Evolutionary conservation across 2,888 invertebrate species (phyloP).

Genomic region (Flexamia atlantica): DNA sequence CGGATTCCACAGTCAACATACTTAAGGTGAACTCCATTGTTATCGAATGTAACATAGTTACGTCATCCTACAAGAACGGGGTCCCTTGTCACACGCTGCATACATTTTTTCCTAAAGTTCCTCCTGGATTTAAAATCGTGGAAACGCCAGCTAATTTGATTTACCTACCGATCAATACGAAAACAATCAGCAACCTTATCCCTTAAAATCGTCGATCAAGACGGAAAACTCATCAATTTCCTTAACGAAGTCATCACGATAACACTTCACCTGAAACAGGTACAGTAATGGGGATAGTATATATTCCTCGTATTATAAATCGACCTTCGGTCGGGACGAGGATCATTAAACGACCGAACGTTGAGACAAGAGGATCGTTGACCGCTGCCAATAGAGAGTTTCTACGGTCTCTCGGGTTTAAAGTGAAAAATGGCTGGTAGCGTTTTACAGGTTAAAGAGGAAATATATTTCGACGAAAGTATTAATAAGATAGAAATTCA

Average conservation of each 20-base stretch:
- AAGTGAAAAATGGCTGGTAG: too few species aligned
- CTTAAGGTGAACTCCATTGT: not conserved
- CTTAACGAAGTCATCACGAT: not conserved
- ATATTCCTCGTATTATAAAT: too few species aligned
- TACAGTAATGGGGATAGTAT: not conserved
- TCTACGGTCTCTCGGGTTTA: not conserved
- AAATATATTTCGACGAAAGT: too few species aligned
- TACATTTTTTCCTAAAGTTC: constrained; percentile 3
- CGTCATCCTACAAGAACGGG: not conserved
- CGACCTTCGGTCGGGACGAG: too few species aligned
- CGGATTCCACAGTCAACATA: too few species aligned
- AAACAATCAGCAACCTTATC: not conserved
- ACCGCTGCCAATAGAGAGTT: not conserved
- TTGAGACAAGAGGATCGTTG: not conserved
- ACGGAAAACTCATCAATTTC: not conserved
- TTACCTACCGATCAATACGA: constrained; percentile 1
- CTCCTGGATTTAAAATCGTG: constrained; percentile 29
- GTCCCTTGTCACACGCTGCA: not conserved
- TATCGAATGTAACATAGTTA: constrained; percentile 9
- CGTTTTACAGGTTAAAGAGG: too few species aligned
- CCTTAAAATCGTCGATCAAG: not conserved
- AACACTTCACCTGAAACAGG: not conserved
- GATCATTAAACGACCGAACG: too few species aligned
- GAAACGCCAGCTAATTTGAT: not conserved
- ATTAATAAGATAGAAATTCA: too few species aligned